These are phyloP conservation scores for Sylvilagus floridanus DNA, from an alignment of 2,797 vertebrate species.

Conservation along the genomic window DNA sequence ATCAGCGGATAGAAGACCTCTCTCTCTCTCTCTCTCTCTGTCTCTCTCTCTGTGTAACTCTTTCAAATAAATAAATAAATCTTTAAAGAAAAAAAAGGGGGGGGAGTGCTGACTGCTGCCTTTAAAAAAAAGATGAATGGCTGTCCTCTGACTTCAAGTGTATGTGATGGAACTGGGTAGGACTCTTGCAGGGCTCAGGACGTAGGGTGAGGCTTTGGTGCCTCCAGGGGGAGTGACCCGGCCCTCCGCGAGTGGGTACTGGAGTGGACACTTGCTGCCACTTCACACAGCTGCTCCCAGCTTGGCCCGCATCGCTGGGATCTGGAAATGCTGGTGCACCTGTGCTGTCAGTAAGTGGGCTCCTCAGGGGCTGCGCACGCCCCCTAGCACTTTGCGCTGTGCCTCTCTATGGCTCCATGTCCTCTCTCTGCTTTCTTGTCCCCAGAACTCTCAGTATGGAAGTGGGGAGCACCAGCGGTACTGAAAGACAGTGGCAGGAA, in stretches of 20 bases:
- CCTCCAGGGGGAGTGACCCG: not conserved
- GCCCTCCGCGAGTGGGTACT: not conserved
- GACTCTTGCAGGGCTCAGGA: not conserved
- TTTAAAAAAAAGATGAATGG: not conserved
- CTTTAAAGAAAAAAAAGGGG: too few species aligned
- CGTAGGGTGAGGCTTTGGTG: not conserved
- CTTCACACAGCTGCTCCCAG: slow-evolving; percentile 4
- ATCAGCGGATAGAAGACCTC: too few species aligned
- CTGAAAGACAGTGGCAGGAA: not conserved
- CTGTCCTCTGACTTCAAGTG: not conserved
- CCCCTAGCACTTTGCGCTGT: not conserved
- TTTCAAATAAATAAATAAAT: too few species aligned
- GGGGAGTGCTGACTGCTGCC: too few species aligned
- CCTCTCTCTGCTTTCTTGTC: not conserved
- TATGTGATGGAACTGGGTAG: not conserved
- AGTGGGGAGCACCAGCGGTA: not conserved
- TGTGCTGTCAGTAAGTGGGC: slow-evolving; percentile 58
- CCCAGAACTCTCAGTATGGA: not conserved
- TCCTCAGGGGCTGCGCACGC: not conserved
- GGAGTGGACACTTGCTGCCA: not conserved
- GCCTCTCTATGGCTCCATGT: not conserved
- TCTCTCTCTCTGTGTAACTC: too few species aligned
- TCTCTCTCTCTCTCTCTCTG: too few species aligned
- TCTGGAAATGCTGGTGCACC: not conserved
- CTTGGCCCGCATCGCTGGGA: slow-evolving; percentile 4